Conservation (phyloP, 2,113 vertebrate species). For the Amphiprion ocellaris region DNA sequence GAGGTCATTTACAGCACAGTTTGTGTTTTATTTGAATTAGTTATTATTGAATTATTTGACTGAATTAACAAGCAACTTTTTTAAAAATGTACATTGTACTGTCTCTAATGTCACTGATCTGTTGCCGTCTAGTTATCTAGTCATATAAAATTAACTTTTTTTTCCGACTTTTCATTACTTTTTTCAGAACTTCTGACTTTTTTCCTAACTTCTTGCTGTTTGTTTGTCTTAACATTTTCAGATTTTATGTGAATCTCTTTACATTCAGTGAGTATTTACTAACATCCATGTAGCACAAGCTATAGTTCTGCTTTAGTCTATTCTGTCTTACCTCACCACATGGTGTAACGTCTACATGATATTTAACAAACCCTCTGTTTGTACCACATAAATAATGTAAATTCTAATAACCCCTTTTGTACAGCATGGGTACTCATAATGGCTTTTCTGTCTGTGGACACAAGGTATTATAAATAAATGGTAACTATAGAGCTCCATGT, state of each 20-base stretch:
- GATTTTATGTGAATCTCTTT: background rate
- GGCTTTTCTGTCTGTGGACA: constrained; percentile 71
- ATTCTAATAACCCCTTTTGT: constrained; percentile 46
- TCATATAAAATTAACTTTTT: too few species aligned
- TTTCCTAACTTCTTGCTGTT: too few species aligned
- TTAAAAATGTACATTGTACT: too few species aligned
- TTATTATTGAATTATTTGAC: background rate
- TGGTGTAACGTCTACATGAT: constrained; percentile 20
- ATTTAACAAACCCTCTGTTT: constrained; percentile 23
- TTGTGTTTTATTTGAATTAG: background rate
- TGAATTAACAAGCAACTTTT: too few species aligned
- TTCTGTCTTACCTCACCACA: constrained; percentile 2
- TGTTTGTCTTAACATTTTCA: too few species aligned
- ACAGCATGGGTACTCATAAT: constrained; percentile 55
- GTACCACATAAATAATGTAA: constrained; percentile 20
- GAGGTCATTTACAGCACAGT: too few species aligned
- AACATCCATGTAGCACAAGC: background rate
- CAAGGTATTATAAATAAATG: constrained; percentile 80
- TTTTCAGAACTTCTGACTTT: too few species aligned
- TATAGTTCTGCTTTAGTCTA: background rate
- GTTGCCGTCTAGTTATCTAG: background rate
- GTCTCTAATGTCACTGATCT: accelerated
- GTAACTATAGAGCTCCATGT: constrained; percentile 77
- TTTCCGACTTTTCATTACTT: background rate
- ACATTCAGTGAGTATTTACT: background rate